These are phyloP conservation scores for Hydrocynus forskahlii DNA, from an alignment of 2,797 vertebrate species.

Conservation along the genomic window DNA sequence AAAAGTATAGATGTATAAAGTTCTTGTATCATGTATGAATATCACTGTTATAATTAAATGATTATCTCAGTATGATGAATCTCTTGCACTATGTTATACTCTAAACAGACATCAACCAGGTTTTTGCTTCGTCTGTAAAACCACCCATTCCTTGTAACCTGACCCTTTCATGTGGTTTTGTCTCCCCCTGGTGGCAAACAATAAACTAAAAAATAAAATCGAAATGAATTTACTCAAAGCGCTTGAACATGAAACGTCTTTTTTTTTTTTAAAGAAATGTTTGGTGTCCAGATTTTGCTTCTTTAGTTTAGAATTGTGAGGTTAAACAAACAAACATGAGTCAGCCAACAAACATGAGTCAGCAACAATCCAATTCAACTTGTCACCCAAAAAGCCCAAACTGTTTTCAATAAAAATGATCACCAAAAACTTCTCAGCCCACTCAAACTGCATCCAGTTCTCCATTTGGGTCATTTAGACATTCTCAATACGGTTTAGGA, in stretches of 20 bases:
- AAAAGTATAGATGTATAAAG: not conserved
- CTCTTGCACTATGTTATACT: not conserved
- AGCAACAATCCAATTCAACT: no score
- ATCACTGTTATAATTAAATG: not conserved
- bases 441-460: no score
- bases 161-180: conserved; percentile 56
- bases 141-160: not conserved
- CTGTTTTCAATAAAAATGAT: no score
- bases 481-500: no score
- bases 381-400: no score
- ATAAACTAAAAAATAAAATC: not conserved
- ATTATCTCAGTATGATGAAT: not conserved
- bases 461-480: no score
- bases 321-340: no score
- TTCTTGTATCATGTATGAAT: conserved; percentile 21
- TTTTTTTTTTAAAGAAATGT: not conserved
- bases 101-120: not conserved
- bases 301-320: no score
- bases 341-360: no score
- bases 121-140: no score
- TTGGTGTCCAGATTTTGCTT: no score
- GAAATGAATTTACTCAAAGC: not conserved
- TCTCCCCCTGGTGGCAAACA: conserved; percentile 65
- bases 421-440: no score
- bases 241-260: not conserved